Percentiles rank a stretch among this genome's conserved stretches.
phyloP scores from a whole-genome alignment of 92 coral and sea anemone species.

The Zoanthus gigantus region DNA sequence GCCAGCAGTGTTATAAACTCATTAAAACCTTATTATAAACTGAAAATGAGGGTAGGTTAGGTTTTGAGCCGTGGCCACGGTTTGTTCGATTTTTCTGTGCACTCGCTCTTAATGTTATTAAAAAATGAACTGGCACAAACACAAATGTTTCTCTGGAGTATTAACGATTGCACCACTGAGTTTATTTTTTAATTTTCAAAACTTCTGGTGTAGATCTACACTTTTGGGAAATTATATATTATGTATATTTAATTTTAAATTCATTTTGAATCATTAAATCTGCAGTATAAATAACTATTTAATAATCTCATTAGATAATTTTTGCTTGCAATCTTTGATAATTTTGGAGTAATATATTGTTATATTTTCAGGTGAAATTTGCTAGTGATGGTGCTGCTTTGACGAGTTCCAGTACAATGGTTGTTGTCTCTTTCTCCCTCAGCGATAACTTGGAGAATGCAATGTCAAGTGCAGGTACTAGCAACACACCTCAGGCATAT shows the following conservation, averaged over 20 bases:
- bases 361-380: slow-evolving; percentile 6
- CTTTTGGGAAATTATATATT: too few relatives aligned
- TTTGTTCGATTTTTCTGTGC: too few relatives aligned
- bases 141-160: too few relatives aligned
- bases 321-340: slow-evolving; percentile 6
- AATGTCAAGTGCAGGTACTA: slow-evolving; percentile 37
- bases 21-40: too few relatives aligned
- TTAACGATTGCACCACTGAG: too few relatives aligned
- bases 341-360: neutral
- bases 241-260: slow-evolving; percentile 1
- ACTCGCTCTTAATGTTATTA: too few relatives aligned
- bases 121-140: too few relatives aligned
- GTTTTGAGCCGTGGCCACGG: too few relatives aligned
- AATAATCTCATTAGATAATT: neutral
- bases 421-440: slow-evolving; percentile 33
- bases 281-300: neutral
- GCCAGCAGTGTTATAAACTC: too few relatives aligned
- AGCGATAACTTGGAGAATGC: slow-evolving; percentile 36
- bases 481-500: neutral
- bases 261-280: slow-evolving; percentile 12
- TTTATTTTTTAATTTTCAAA: too few relatives aligned
- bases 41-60: too few relatives aligned
- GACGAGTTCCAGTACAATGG: slow-evolving; percentile 11
- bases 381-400: slow-evolving; percentile 28
- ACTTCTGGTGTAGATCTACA: too few relatives aligned